phyloP scores from a whole-genome alignment of 2,888 invertebrate genomes.

The Liodrosophila aerea region DNA sequence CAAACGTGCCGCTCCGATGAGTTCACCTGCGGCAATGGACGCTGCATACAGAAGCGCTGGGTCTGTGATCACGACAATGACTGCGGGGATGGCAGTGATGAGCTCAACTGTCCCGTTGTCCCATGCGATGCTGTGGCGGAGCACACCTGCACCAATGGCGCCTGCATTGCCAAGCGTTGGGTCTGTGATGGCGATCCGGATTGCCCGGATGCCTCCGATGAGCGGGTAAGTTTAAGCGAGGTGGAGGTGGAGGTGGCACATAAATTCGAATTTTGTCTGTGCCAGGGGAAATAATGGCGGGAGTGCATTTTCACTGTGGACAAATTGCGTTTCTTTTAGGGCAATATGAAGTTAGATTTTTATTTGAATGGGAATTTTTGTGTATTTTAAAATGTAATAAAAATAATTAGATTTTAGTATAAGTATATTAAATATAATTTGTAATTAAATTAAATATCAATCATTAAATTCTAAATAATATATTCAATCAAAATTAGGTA shows the following conservation, averaged over 20 bases:
- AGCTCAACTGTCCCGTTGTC: slow-evolving; percentile 88
- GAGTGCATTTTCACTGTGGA: not conserved
- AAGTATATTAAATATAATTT: too few relatives aligned
- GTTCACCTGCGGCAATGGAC: slow-evolving; percentile 95
- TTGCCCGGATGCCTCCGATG: slow-evolving; percentile 93
- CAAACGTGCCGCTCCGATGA: slow-evolving; percentile 96
- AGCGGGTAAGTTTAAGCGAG: slow-evolving; percentile 84
- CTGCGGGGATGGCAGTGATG: slow-evolving; percentile 93
- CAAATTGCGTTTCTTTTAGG: too few relatives aligned
- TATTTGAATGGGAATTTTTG: too few relatives aligned
- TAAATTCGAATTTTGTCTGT: not conserved
- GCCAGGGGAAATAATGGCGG: not conserved
- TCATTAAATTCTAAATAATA: too few relatives aligned
- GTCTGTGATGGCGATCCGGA: slow-evolving; percentile 94
- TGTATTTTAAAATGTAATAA: too few relatives aligned
- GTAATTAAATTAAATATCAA: too few relatives aligned
- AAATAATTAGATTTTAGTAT: too few relatives aligned
- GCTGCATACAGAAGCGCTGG: slow-evolving; percentile 94
- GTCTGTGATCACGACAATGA: slow-evolving; percentile 94
- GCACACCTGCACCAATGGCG: slow-evolving; percentile 90
- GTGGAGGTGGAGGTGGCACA: not conserved
- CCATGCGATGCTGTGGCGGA: slow-evolving; percentile 89
- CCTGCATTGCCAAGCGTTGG: slow-evolving; percentile 93
- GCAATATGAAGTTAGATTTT: too few relatives aligned
- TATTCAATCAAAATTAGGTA: too few relatives aligned